A percentile compares a stretch with the other conserved stretches of the same genome.
phyloP scores from a whole-genome alignment of 2,113 vertebrate species.

The Microcebus jonahi region DNA sequence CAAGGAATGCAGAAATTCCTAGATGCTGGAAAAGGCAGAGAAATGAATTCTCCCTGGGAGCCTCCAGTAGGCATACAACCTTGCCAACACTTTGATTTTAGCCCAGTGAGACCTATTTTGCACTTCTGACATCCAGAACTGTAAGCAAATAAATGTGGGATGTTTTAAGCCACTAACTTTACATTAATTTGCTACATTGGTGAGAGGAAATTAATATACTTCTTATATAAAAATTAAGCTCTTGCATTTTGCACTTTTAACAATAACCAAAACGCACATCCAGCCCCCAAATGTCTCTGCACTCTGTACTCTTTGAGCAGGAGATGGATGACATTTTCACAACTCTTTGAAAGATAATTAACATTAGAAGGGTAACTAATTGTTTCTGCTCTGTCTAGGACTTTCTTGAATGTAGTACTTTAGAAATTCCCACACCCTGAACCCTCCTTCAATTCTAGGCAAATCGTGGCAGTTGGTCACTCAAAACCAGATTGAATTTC shows the following conservation, averaged over 20 bases:
- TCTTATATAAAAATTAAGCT: background rate
- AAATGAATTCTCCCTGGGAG: background rate
- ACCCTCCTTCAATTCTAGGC: background rate
- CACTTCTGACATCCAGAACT: background rate
- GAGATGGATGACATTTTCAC: background rate
- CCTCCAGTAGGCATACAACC: background rate
- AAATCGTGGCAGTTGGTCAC: background rate
- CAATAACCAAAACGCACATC: background rate
- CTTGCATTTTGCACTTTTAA: background rate
- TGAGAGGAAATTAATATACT: background rate
- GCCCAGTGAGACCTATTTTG: background rate
- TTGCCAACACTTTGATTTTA: background rate
- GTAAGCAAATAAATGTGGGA: background rate
- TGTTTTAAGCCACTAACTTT: background rate
- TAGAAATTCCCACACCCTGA: background rate
- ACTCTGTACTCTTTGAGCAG: background rate
- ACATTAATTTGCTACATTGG: background rate
- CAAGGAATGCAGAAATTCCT: background rate
- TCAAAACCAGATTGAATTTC: background rate
- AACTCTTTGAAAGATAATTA: background rate
- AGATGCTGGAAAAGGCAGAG: background rate
- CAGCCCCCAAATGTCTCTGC: background rate
- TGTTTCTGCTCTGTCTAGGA: background rate
- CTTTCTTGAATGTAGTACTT: background rate
- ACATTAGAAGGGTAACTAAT: background rate